phyloP scores from a whole-genome alignment of 2,113 vertebrate species.

The Capreolus pygargus region DNA sequence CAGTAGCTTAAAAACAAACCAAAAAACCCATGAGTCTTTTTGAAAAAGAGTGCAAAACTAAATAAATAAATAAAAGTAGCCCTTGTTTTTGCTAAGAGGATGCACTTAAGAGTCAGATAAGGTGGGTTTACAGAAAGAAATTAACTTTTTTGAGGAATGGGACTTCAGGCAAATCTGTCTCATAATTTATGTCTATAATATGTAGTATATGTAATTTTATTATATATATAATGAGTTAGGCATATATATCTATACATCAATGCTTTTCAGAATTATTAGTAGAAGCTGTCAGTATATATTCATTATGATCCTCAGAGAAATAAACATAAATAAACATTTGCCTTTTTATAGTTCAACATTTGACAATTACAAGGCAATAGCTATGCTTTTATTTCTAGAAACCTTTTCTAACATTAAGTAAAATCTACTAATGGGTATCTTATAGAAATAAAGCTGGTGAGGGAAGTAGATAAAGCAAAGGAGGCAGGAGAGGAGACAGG shows the following conservation, averaged over 20 bases:
- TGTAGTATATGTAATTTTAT: neutral
- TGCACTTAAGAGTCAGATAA: neutral
- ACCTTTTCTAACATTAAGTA: neutral
- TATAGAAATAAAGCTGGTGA: conserved; percentile 8
- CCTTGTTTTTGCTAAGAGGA: neutral
- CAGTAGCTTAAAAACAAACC: neutral
- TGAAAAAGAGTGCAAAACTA: neutral
- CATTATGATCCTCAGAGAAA: neutral
- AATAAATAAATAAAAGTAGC: neutral
- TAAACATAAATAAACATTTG: neutral
- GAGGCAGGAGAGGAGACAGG: neutral
- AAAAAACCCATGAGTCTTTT: neutral
- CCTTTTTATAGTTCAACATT: neutral
- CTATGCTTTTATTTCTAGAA: neutral
- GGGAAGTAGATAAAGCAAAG: neutral
- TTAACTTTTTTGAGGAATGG: neutral
- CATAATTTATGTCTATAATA: neutral
- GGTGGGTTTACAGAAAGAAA: neutral
- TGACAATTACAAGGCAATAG: neutral
- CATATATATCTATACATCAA: neutral
- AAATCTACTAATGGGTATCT: neutral
- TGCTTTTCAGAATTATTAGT: neutral
- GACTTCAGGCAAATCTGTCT: neutral
- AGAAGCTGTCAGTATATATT: neutral
- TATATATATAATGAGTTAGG: neutral